These are phyloP conservation scores for Macquaria ambigua DNA, from an alignment of 2,113 vertebrate species.

Conservation along the genomic window DNA sequence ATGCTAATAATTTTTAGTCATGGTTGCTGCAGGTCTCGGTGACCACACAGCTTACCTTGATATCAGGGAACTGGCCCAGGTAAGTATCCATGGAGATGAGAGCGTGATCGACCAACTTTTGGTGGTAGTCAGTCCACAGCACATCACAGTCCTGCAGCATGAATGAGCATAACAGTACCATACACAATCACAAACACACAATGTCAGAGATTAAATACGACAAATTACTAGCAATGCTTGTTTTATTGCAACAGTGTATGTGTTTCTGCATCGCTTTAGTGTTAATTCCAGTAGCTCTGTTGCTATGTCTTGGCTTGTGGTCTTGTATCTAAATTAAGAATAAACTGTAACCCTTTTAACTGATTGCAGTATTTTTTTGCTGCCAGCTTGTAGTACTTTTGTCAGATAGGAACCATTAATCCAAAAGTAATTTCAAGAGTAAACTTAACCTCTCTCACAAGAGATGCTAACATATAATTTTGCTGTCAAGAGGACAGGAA, in stretches of 20 bases:
- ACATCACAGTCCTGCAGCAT: slow-evolving; percentile 92
- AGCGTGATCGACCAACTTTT: slow-evolving; percentile 97
- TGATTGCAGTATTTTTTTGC: slow-evolving; percentile 16
- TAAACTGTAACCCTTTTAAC: not conserved
- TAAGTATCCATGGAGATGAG: slow-evolving; percentile 99
- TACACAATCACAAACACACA: slow-evolving; percentile 24
- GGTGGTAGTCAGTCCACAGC: slow-evolving; percentile 97
- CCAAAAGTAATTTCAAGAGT: not conserved
- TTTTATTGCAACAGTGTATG: not conserved
- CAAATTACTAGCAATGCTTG: not conserved
- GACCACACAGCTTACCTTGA: slow-evolving; percentile 87
- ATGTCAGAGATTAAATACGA: not conserved
- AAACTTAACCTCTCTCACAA: not conserved
- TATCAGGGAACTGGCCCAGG: slow-evolving; percentile 98
- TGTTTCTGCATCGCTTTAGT: not conserved
- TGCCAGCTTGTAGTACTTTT: not conserved
- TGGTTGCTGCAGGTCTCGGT: not conserved
- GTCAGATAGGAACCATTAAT: slow-evolving; percentile 4
- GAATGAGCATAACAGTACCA: slow-evolving; percentile 8
- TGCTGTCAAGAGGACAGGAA: not conserved
- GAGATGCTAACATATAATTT: not conserved
- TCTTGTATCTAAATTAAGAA: slow-evolving; percentile 3
- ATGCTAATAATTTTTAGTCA: not conserved
- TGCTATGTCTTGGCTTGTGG: not conserved
- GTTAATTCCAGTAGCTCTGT: slow-evolving; percentile 1